Evolutionary conservation across 37 sponge, comb jelly and placozoan species (phyloP), one percentile per base, ranked within the genome.

Genomic region (Spongilla lacustris): DNA sequence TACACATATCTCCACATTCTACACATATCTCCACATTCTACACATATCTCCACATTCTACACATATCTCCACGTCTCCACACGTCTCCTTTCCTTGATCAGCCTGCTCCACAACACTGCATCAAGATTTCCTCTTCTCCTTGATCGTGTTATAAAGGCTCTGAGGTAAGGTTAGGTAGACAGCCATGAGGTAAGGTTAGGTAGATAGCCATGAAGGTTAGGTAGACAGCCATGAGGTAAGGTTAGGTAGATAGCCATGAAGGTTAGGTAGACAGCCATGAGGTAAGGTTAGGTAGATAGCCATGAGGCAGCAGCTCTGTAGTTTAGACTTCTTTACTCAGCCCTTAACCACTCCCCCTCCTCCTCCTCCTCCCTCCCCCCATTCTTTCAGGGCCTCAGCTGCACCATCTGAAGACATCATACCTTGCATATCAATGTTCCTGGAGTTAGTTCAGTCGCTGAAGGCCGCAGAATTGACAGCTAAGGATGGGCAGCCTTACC

Each of bases 391-490:
- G 73, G 17, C 29, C 10, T 72, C 73, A 32, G 31, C 11, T 21
- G 3, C 80, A 50, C 80, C 66, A 50, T 67, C 85, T 33, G 37
- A 66, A 6, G 89, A 84, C 46, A 67, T 50, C 26, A 24, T 89
- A 10, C 79, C 85, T 24, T 89, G 85, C 41, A 66, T 81, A 11
- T 86, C 91, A 11, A 72, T 86, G 29, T 86, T 91, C 72, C 79
- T 91, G 29, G 87, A 86, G 35, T 49, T 86, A 10, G 68, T 91
- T 21, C 67, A 68, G 21, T 67, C 26, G 4, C 71, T 91, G 58
- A 58, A 17, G 58, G 19, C 58, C 1, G 58, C 58, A 17, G 58
- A 14, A 14, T 14, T 58, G 58, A 58, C 58, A 17, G 58, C 58
- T 17, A 58, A 58, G 58, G 76, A 75, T 35, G n/a, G n/a, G 50